Conservation (phyloP, 2,113 vertebrate genomes). For the Amia ocellicauda region DNA sequence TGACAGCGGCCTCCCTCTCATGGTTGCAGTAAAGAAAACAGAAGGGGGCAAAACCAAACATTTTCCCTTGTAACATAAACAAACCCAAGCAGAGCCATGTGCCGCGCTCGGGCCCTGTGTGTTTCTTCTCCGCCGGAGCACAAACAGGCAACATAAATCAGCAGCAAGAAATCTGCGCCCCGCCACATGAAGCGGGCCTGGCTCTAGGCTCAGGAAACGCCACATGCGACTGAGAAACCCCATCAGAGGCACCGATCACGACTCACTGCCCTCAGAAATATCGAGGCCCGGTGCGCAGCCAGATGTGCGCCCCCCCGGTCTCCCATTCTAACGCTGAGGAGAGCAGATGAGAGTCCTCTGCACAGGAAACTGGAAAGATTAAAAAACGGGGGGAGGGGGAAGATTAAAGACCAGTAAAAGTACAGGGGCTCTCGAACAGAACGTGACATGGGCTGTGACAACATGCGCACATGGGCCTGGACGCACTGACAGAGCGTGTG, state of each 20-base stretch:
- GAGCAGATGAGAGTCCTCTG: conserved; percentile 35
- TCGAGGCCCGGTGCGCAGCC: conserved; percentile 43
- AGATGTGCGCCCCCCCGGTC: conserved; percentile 54
- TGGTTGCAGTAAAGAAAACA: not conserved
- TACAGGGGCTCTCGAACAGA: not conserved
- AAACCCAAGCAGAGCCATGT: conserved; percentile 14
- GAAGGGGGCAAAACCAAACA: conserved; percentile 17
- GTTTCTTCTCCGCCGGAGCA: not conserved
- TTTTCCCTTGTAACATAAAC: conserved; percentile 17
- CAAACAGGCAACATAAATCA: too few species aligned
- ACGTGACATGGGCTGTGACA: not conserved
- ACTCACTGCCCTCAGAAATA: conserved; percentile 39
- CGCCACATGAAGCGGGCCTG: conserved; percentile 57
- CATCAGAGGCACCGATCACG: conserved; percentile 51
- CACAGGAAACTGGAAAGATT: conserved; percentile 20
- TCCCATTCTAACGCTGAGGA: conserved; percentile 39
- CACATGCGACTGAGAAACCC: conserved; percentile 55
- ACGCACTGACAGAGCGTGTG: not conserved
- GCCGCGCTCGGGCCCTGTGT: not conserved
- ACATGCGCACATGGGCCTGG: not conserved
- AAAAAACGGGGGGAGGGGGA: conserved; percentile 21
- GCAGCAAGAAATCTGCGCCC: conserved; percentile 26
- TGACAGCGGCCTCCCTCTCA: conserved; percentile 31
- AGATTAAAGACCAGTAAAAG: conserved; percentile 24
- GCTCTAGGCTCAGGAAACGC: conserved; percentile 47